phyloP scores from a whole-genome alignment of 64 coral and sea anemone species.

The Pocillopora verrucosa region DNA sequence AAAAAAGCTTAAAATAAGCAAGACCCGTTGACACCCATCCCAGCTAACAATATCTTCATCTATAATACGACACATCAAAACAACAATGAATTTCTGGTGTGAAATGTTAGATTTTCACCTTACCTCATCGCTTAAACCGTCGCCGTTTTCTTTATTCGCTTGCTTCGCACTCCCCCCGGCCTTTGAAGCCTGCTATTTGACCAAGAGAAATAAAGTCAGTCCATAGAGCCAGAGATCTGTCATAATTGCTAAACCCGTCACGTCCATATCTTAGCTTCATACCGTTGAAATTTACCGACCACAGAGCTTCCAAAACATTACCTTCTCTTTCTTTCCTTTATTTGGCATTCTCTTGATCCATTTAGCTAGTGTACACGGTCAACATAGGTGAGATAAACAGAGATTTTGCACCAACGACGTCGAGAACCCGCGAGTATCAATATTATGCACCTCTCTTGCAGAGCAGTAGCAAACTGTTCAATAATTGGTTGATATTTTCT shows the following conservation, averaged over 20 bases:
- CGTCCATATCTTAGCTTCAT: background rate
- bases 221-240: conserved; percentile 23
- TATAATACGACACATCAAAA: background rate
- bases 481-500: conserved; percentile 60
- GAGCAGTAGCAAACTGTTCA: background rate
- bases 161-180: conserved; percentile 67
- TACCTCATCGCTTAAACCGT: conserved; percentile 75
- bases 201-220: conserved; percentile 28
- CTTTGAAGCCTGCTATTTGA: conserved; percentile 62
- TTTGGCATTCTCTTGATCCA: conserved; percentile 79
- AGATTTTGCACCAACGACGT: conserved; percentile 49
- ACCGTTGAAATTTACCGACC: conserved; percentile 19
- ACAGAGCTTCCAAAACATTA: conserved; percentile 12
- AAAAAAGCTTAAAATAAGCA: background rate
- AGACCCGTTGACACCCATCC: conserved; percentile 69
- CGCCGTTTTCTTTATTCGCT: conserved; percentile 76
- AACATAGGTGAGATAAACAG: conserved; percentile 24
- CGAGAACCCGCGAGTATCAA: conserved; percentile 17
- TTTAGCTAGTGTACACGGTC: conserved; percentile 48
- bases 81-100: background rate
- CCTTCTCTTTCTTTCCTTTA: conserved; percentile 97
- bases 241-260: background rate
- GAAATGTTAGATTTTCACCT: background rate
- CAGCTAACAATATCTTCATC: conserved; percentile 39
- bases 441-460: conserved; percentile 35